Evolutionary conservation across 2,113 vertebrate species (phyloP).

Genomic region (Zosterops lateralis): DNA sequence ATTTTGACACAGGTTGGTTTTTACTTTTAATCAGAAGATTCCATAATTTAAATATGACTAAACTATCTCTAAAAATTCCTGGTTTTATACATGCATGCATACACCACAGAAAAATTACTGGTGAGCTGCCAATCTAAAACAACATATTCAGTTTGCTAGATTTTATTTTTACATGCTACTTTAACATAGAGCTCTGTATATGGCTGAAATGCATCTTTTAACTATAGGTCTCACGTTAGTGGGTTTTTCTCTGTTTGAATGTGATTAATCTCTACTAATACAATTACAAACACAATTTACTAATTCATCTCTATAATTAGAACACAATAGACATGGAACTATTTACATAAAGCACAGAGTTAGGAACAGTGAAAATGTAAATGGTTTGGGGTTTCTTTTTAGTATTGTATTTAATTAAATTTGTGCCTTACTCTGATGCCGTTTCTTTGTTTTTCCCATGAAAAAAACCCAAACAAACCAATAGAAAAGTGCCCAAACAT

Average conservation of each 20-base stretch:
- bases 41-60: neutral
- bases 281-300: conserved; percentile 78
- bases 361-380: conserved; percentile 54
- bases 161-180: conserved; percentile 66
- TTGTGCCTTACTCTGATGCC: conserved; percentile 42
- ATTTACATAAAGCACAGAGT: conserved; percentile 74
- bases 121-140: conserved; percentile 42
- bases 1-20: neutral
- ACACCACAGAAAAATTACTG: neutral
- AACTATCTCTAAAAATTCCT: conserved; percentile 34
- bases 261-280: conserved; percentile 76
- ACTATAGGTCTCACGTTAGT: conserved; percentile 36
- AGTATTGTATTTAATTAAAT: conserved; percentile 55
- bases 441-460: conserved; percentile 45
- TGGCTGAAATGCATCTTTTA: conserved; percentile 36
- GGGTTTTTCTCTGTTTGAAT: conserved; percentile 65
- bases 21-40: neutral
- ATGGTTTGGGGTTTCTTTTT: neutral
- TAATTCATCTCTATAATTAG: conserved; percentile 77
- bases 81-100: neutral
- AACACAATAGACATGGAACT: conserved; percentile 68
- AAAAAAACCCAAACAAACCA: neutral
- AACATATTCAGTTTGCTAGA: conserved; percentile 54
- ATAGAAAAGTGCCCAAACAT: conserved; percentile 61
- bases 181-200: conserved; percentile 41